Evolutionary conservation across 2,797 vertebrate species (phyloP).

Genomic region (Muraenolepis orangiensis): DNA sequence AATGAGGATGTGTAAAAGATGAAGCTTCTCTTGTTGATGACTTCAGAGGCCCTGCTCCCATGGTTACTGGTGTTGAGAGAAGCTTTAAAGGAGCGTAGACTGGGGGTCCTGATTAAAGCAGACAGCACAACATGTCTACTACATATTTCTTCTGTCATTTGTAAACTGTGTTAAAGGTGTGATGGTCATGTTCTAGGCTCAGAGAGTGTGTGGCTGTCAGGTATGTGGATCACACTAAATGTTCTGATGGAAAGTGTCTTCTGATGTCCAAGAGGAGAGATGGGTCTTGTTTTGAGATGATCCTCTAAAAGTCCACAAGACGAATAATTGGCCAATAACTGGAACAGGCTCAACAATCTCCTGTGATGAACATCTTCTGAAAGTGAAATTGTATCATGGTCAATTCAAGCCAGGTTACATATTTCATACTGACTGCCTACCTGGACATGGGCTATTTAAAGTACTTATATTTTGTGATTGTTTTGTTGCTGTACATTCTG

Average conservation of each 20-base stretch:
- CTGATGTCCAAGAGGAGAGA: neutral
- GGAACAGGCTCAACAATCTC: neutral
- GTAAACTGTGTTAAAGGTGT: neutral
- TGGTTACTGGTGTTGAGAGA: neutral
- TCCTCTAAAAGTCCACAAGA: neutral
- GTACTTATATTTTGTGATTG: slow-evolving; percentile 10
- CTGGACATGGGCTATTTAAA: slow-evolving; percentile 8
- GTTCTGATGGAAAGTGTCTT: neutral
- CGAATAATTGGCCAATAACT: neutral
- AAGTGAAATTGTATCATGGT: neutral
- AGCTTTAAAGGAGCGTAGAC: neutral
- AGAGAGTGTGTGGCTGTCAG: neutral
- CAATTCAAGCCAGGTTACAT: slow-evolving; percentile 21
- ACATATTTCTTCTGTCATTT: neutral
- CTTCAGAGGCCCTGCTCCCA: neutral
- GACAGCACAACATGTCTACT: neutral
- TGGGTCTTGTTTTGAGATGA: neutral
- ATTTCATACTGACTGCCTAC: slow-evolving; percentile 19
- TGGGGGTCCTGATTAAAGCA: neutral
- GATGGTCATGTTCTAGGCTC: neutral
- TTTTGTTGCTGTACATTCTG: neutral
- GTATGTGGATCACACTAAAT: neutral
- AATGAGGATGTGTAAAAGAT: no score
- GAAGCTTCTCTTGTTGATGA: neutral
- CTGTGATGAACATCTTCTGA: neutral